These are phyloP conservation scores for Ciconia maguari DNA, from an alignment of 2,113 vertebrate species.

Conservation along the genomic window DNA sequence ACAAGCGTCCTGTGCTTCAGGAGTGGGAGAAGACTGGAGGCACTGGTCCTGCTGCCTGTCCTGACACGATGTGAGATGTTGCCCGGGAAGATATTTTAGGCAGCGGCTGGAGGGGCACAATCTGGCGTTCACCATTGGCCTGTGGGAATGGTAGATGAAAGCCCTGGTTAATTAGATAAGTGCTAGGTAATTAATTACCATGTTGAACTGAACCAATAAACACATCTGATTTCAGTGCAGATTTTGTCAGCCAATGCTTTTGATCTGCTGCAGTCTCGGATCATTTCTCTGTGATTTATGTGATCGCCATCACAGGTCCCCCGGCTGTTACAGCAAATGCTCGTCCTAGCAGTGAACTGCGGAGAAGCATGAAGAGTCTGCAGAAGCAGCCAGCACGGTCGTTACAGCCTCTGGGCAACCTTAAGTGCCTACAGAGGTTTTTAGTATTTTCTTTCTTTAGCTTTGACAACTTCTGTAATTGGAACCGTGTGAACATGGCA, in stretches of 20 bases:
- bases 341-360: background rate
- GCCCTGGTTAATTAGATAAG: conserved; percentile 37
- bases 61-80: rapidly evolving
- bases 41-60: background rate
- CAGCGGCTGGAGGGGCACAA: background rate
- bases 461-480: background rate
- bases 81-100: background rate
- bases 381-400: background rate
- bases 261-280: background rate
- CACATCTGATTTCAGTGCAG: background rate
- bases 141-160: conserved; percentile 7
- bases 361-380: background rate
- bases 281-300: background rate
- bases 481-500: rapidly evolving
- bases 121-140: background rate
- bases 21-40: background rate
- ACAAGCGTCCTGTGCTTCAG: background rate
- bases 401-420: background rate
- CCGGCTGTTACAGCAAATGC: background rate
- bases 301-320: background rate
- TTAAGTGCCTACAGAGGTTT: background rate
- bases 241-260: background rate
- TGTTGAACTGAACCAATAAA: conserved; percentile 19
- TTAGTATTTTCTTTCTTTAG: background rate
- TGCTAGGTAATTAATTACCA: conserved; percentile 34